These are phyloP conservation scores for Stenodema calcarata DNA, from an alignment of 2,888 invertebrate genomes.

Conservation along the genomic window DNA sequence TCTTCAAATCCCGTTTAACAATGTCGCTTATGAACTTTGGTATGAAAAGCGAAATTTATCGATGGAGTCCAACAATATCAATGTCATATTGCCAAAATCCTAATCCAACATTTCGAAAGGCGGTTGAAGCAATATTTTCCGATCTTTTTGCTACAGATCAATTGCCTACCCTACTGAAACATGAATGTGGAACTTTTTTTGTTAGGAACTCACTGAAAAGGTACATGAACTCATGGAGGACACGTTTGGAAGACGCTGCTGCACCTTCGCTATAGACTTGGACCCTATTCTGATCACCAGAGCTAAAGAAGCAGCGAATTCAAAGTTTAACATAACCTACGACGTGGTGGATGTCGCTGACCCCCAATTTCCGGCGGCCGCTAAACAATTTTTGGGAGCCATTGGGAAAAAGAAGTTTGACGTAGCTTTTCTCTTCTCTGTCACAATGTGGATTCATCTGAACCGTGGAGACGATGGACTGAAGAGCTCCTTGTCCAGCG, in stretches of 20 bases:
- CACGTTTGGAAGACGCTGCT: constrained; percentile 52
- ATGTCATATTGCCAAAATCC: too few species aligned
- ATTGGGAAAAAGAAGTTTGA: constrained; percentile 67
- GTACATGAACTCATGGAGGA: constrained; percentile 66
- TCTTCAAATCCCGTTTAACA: too few species aligned
- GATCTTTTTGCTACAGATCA: too few species aligned
- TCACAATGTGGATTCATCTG: constrained; percentile 90
- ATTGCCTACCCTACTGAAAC: too few species aligned
- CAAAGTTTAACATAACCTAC: constrained; percentile 66
- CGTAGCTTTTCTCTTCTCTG: constrained; percentile 78
- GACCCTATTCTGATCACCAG: constrained; percentile 74
- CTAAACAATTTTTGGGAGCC: constrained; percentile 11
- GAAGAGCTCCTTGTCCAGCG: constrained; percentile 67
- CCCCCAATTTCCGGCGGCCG: constrained; percentile 63
- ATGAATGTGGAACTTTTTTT: constrained; percentile 52
- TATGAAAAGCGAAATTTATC: too few species aligned
- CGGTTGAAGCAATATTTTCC: too few species aligned
- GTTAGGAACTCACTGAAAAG: constrained; percentile 71
- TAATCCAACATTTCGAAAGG: too few species aligned
- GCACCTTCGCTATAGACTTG: constrained; percentile 73
- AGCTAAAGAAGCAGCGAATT: constrained; percentile 62
- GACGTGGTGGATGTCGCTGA: constrained; percentile 70
- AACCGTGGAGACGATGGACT: constrained; percentile 81
- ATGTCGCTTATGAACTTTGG: too few species aligned
- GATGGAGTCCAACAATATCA: too few species aligned